These are phyloP conservation scores for Suricata suricatta DNA, from an alignment of 2,113 vertebrate genomes.

Conservation along the genomic window DNA sequence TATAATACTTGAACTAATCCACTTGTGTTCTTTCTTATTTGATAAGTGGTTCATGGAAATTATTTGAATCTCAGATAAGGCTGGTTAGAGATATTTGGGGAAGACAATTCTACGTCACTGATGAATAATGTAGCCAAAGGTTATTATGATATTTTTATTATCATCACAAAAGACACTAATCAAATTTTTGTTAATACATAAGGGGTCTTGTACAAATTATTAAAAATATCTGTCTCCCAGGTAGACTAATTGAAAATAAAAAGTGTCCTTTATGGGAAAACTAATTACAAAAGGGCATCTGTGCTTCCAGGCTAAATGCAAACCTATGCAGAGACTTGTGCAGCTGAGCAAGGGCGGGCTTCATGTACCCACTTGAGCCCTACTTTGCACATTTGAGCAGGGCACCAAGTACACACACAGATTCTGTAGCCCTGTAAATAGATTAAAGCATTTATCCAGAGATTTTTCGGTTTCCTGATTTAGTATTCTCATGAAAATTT, in stretches of 20 bases:
- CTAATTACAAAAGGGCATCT: not conserved
- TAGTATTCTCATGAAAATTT: not conserved
- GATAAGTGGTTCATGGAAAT: not conserved
- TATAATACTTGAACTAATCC: not conserved
- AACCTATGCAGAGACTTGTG: not conserved
- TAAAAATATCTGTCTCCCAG: not conserved
- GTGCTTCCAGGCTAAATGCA: not conserved
- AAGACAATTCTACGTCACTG: not conserved
- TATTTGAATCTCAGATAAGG: not conserved
- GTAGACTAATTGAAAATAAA: not conserved
- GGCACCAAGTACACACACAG: not conserved
- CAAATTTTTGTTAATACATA: not conserved
- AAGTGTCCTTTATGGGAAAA: not conserved
- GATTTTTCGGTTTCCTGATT: not conserved
- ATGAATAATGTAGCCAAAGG: not conserved
- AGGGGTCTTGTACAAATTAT: not conserved
- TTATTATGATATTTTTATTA: not conserved
- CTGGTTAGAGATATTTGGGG: not conserved
- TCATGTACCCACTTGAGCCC: accelerated
- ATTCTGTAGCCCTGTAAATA: not conserved
- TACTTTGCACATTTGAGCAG: not conserved
- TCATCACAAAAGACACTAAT: not conserved
- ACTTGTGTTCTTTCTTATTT: not conserved
- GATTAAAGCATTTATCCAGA: not conserved
- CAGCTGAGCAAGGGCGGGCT: accelerated